phyloP scores from a whole-genome alignment of 1,140 invertebrate species.

The Bombus confusus region DNA sequence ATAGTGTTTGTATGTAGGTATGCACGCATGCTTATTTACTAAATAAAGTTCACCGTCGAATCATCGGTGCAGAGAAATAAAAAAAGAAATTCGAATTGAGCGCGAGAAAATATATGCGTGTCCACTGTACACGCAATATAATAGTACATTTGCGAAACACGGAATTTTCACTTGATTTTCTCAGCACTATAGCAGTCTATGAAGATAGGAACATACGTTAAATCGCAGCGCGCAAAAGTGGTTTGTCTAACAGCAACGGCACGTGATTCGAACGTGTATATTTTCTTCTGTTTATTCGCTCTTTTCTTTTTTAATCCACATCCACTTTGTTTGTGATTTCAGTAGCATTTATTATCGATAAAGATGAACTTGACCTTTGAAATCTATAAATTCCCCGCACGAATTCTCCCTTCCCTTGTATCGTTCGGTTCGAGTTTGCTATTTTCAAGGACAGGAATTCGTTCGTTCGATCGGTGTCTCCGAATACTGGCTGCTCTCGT shows the following conservation, averaged over 20 bases:
- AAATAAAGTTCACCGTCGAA: not conserved
- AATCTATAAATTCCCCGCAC: not conserved
- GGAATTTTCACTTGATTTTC: not conserved
- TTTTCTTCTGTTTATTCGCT: not conserved
- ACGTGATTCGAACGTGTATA: constrained; percentile 37
- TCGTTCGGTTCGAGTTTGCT: not conserved
- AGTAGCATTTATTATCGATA: constrained; percentile 36
- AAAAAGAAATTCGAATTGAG: not conserved
- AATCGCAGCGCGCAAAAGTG: constrained; percentile 34
- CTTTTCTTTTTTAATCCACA: not conserved
- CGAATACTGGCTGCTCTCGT: constrained; percentile 6
- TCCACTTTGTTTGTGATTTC: constrained; percentile 17
- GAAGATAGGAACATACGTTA: constrained; percentile 47
- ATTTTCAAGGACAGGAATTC: not conserved
- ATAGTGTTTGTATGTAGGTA: not conserved
- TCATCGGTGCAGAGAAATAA: not conserved
- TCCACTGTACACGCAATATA: not conserved
- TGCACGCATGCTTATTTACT: not conserved
- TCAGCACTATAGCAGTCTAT: constrained; percentile 14
- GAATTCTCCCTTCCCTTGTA: not conserved
- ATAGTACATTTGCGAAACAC: not conserved
- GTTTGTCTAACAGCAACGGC: not conserved
- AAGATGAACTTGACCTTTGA: constrained; percentile 58
- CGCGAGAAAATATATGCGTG: not conserved
- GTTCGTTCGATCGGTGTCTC: not conserved